Evolutionary conservation across 2,113 vertebrate genomes (phyloP), one percentile per base, ranked within the genome.

Genomic region (Macaca fascicularis): DNA sequence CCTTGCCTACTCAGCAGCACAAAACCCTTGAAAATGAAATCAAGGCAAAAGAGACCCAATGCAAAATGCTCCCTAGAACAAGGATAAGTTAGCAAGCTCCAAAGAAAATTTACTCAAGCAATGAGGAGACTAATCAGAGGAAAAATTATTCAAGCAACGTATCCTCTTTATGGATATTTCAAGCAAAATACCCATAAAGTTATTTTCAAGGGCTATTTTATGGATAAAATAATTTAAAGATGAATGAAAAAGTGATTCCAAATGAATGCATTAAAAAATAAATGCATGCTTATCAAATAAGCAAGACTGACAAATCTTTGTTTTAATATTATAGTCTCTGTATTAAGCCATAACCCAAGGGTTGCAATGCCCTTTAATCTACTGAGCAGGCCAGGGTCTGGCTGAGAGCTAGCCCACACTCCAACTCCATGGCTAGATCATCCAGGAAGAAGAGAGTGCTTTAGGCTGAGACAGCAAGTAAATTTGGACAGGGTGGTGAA

Each of bases 21-120:
- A 94, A 75, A 95, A 91, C 50, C 57, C 72, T 88, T 43, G 30
- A 94, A 93, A 89, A 80, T 30, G 40, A 89, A 95, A 89, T n/a
- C 70, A 74, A 93, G 48, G 78, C 69, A 93, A 90, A 90, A 81
- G 8, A 76, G 48, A 61, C 17, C 5, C 43, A 93, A 45, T 35
- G 48, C 61, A 95, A 59, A 61, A 92, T 72, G 32, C 5, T 35
- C 12, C 3, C 9, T 27, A 59, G 92, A 93, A 90, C 19, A 86
- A 91, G 48, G 72, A 57, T 75, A 88, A 84, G 61, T 43, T 38
- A 38, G 19, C 20, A 59, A 89, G 16, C 35, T 92, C 70, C 83
- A 88, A 50, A 91, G 27, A 70, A 82, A 30, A 50, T n/a, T 4
- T 38, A 43, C 17, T 55, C 22, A 59, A 61, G n/a, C 35, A 92